phyloP scores from a whole-genome alignment of 2,113 vertebrate species.

The Aspidoscelis tigris region DNA sequence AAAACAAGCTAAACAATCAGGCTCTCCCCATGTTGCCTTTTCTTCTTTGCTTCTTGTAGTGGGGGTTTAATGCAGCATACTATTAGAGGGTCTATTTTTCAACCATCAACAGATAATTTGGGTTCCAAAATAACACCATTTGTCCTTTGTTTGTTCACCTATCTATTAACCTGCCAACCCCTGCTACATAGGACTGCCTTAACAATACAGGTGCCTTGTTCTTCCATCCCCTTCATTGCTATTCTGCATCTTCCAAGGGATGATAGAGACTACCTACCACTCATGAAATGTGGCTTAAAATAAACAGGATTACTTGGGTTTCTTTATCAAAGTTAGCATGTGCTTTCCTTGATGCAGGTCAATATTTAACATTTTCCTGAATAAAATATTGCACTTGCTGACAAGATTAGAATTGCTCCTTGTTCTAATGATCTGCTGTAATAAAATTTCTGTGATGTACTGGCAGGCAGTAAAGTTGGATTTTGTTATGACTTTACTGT shows the following conservation, averaged over 20 bases:
- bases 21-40: neutral
- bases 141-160: neutral
- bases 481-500: neutral
- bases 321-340: neutral
- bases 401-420: neutral
- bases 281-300: neutral
- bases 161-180: conserved; percentile 20
- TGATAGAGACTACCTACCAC: neutral
- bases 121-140: conserved; percentile 11
- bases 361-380: neutral
- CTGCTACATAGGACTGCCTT: neutral
- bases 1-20: neutral
- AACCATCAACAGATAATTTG: neutral
- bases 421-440: neutral
- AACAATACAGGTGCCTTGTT: conserved; percentile 12
- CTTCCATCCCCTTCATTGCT: neutral
- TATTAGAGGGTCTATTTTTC: conserved; percentile 8
- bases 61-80: neutral
- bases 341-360: neutral
- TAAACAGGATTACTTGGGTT: neutral
- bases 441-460: neutral
- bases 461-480: neutral
- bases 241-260: neutral
- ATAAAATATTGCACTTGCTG: neutral
- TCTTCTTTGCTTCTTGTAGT: neutral